Base-by-base conservation (phyloP, 1,140 invertebrate genomes). In the Melitaea cinxia region DNA sequence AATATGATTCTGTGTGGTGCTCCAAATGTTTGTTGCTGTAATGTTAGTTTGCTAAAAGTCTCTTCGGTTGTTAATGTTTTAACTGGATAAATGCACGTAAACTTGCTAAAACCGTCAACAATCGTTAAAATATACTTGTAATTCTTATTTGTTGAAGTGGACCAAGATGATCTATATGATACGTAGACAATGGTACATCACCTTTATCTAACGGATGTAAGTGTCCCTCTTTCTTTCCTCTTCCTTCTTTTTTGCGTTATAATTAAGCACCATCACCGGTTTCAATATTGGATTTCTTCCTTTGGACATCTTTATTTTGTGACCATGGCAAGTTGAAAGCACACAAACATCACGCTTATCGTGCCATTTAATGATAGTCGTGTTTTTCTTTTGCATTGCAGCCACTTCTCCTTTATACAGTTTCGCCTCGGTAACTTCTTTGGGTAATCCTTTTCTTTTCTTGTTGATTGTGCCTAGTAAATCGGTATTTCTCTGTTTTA, bases 261-360 rank as follows among this genome's bases (percentile, higher is more conserved):
- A 67, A 7, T 57, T 35, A 10, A 67, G 28, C 15, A 68, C 55
- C 12, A 65, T 68, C 37, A 54, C 39, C 9, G 65, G 70, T 54
- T 72, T 72, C 54, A 68, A n/a, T 39, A 39, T 55, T 19, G 60
- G 60, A 30, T 28, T 53, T 19, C 30, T 19, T n/a, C 63, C 55
- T 14, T 7, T 47, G 17, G 58, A 55, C 50, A 69, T 69, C 19
- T 45, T 12, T 62, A 73, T 68, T 45, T 65, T 10, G 28, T 68
- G 19, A 33, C 53, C 50, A 30, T 69, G 55, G 33, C 67, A 70
- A 6, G 71, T 84, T 6, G 73, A 82, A 24, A 84, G 30, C 19
- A 81, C 28, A 1, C 72, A 15, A 23, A 85, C 70, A 42, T 82
- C 73, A n/a, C 70, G 39, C 47, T 82, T 72, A 35, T 82, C 78